Conservation (phyloP, 2,888 invertebrate species). For the Pyralis farinalis region DNA sequence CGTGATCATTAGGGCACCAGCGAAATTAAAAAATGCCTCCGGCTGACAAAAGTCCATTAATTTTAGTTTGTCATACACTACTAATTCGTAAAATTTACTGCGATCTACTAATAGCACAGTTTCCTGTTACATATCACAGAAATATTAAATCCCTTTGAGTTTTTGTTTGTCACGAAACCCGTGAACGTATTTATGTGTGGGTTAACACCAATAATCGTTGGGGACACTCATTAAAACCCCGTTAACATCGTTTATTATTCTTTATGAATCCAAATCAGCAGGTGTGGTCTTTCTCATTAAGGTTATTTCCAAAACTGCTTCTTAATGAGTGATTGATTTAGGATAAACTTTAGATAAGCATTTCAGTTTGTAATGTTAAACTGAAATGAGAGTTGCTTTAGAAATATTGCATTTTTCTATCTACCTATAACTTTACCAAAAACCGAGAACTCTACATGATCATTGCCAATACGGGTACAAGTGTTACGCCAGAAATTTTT, state of each 20-base stretch:
- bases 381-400: too few relatives aligned
- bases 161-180: slow-evolving; percentile 30
- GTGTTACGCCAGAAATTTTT: too few relatives aligned
- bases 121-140: slow-evolving; percentile 68
- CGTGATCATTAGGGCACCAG: slow-evolving; percentile 60
- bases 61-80: slow-evolving; percentile 74
- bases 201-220: slow-evolving; percentile 59
- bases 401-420: too few relatives aligned
- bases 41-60: slow-evolving; percentile 61
- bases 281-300: slow-evolving; percentile 48
- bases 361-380: too few relatives aligned
- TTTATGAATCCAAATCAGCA: slow-evolving; percentile 34
- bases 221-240: slow-evolving; percentile 52
- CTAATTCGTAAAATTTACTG: slow-evolving; percentile 77
- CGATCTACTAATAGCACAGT: slow-evolving; percentile 61
- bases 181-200: slow-evolving; percentile 70
- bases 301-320: slow-evolving; percentile 15
- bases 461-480: too few relatives aligned
- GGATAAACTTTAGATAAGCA: not conserved
- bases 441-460: too few relatives aligned
- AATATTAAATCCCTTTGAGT: slow-evolving; percentile 52
- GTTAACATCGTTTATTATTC: slow-evolving; percentile 55
- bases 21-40: slow-evolving; percentile 54
- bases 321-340: not conserved
- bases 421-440: too few relatives aligned